phyloP scores from a whole-genome alignment of 2,888 invertebrate genomes.

The Lampropteryx suffumata region DNA sequence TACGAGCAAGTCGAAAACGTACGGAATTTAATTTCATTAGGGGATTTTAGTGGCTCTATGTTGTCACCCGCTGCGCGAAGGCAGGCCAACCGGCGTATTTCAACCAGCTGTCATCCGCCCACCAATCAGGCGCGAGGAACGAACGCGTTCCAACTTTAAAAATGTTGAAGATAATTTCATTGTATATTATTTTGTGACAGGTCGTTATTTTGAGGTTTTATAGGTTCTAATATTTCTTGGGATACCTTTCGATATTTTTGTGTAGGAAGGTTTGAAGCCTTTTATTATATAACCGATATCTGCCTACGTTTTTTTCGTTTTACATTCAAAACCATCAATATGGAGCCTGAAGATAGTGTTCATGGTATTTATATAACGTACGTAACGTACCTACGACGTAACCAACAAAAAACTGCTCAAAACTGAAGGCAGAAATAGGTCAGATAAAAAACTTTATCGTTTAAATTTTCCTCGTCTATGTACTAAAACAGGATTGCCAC shows the following conservation, averaged over 20 bases:
- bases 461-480: constrained; percentile 27
- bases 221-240: constrained; percentile 67
- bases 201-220: constrained; percentile 80
- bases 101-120: constrained; percentile 75
- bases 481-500: constrained; percentile 63
- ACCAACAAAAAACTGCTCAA: too few relatives aligned
- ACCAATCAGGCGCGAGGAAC: constrained; percentile 64
- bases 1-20: constrained; percentile 79
- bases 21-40: constrained; percentile 83
- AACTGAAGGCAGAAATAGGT: constrained; percentile 6
- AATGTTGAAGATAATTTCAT: constrained; percentile 82
- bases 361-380: too few relatives aligned
- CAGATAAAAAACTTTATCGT: constrained; percentile 24
- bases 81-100: constrained; percentile 69
- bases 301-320: constrained; percentile 19
- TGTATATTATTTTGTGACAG: constrained; percentile 83
- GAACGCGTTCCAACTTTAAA: constrained; percentile 70
- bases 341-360: neutral
- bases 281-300: constrained; percentile 14
- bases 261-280: constrained; percentile 24
- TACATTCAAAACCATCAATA: neutral
- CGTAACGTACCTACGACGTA: too few relatives aligned
- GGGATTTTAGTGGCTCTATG: constrained; percentile 76
- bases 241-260: constrained; percentile 44
- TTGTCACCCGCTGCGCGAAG: constrained; percentile 79